Conservation (phyloP, 1,140 invertebrate genomes). For the Neotoxoptera formosana region DNA sequence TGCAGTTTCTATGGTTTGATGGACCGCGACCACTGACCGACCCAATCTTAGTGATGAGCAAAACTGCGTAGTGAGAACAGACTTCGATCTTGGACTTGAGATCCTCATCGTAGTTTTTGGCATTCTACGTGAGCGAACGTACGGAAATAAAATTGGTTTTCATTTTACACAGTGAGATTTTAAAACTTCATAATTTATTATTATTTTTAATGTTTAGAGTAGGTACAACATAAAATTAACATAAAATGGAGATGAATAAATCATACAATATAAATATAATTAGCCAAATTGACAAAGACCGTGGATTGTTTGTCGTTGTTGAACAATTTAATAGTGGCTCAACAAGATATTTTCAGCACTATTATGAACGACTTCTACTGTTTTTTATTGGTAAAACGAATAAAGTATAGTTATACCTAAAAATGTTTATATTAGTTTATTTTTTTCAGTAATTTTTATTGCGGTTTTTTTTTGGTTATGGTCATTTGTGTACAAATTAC, state of each 20-base stretch:
- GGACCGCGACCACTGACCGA: no score
- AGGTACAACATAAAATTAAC: no score
- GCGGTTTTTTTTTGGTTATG: background rate
- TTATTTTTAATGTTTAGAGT: no score
- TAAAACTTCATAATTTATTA: no score
- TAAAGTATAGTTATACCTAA: background rate
- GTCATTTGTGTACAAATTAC: background rate
- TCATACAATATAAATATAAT: background rate
- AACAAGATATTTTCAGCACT: background rate
- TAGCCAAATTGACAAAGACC: background rate
- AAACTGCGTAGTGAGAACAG: no score
- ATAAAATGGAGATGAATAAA: slow-evolving; percentile 7
- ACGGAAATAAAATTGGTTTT: no score
- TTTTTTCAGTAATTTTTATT: background rate
- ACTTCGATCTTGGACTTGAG: no score
- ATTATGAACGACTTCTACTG: background rate
- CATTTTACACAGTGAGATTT: no score
- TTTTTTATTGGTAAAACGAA: background rate
- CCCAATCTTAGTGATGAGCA: no score
- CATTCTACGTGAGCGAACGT: no score
- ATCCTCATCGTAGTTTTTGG: no score
- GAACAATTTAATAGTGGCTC: background rate
- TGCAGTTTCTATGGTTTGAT: no score
- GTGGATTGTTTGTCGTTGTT: background rate
- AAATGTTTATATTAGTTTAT: background rate